These are phyloP conservation scores for Morpho achilles DNA, from an alignment of 2,888 invertebrate species.

Conservation along the genomic window DNA sequence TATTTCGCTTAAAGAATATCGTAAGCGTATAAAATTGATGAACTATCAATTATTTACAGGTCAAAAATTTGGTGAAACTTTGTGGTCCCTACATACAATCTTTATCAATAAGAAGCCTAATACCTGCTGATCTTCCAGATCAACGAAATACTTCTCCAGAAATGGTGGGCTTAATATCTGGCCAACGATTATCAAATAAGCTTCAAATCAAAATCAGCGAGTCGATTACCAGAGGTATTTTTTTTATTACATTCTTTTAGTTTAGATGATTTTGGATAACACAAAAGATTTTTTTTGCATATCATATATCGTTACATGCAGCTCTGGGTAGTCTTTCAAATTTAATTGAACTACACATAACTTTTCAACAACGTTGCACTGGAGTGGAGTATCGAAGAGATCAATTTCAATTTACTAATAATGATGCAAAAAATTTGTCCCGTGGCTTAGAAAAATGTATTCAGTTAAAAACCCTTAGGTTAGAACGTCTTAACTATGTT, in stretches of 20 bases:
- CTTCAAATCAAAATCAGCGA: conserved; percentile 38
- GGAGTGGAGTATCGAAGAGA: conserved; percentile 63
- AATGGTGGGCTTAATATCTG: conserved; percentile 64
- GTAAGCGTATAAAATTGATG: conserved; percentile 3
- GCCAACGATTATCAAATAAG: conserved; percentile 44
- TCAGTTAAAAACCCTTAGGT: conserved; percentile 58
- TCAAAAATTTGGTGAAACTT: conserved; percentile 60
- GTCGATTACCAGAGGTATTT: conserved; percentile 49
- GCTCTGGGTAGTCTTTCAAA: conserved; percentile 65
- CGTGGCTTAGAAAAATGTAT: conserved; percentile 63
- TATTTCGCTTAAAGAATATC: too few relatives aligned
- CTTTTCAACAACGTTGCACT: conserved; percentile 56
- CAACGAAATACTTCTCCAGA: conserved; percentile 67
- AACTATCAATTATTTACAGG: conserved; percentile 35
- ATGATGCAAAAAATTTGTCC: conserved; percentile 66
- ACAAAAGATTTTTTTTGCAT: conserved; percentile 40
- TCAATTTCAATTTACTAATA: conserved; percentile 72
- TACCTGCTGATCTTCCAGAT: conserved; percentile 63
- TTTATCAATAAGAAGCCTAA: conserved; percentile 58
- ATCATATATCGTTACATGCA: conserved; percentile 72
- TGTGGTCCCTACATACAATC: conserved; percentile 67
- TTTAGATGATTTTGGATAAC: not conserved
- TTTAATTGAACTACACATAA: conserved; percentile 63
- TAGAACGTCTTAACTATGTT: not conserved
- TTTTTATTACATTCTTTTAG: not conserved